Conservation (phyloP, 2,113 vertebrate genomes). For the Vidua chalybeata region DNA sequence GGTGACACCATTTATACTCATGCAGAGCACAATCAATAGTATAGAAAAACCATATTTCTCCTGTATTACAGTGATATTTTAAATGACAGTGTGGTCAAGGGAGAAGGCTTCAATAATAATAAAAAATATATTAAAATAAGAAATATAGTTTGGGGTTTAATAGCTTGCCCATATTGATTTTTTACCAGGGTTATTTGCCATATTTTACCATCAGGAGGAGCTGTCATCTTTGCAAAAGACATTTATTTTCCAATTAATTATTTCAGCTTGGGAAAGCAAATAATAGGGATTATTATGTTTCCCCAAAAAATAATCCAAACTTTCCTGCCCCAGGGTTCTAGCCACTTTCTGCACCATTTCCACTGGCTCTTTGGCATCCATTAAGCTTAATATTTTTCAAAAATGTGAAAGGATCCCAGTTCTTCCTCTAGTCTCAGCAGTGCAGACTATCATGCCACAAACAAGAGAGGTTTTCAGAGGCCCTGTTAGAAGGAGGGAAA, state of each 20-base stretch:
- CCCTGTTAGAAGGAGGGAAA: not conserved
- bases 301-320: not conserved
- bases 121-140: not conserved
- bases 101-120: not conserved
- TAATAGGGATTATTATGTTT: not conserved
- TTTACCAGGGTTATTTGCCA: conserved; percentile 13
- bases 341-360: not conserved
- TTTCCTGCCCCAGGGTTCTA: not conserved
- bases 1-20: conserved; percentile 39
- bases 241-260: conserved; percentile 4
- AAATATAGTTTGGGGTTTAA: conserved; percentile 30
- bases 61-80: conserved; percentile 15
- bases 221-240: not conserved
- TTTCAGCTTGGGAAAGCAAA: not conserved
- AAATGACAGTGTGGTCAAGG: not conserved
- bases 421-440: not conserved
- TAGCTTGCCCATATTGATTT: conserved; percentile 39
- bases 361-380: not conserved
- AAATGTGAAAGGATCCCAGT: not conserved
- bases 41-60: conserved; percentile 31
- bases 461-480: not conserved
- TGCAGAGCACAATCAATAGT: conserved; percentile 40
- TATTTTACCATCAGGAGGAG: conserved; percentile 27
- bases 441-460: not conserved
- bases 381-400: not conserved